phyloP scores from a whole-genome alignment of 2,113 vertebrate species.

The Gasterosteus aculeatus region DNA sequence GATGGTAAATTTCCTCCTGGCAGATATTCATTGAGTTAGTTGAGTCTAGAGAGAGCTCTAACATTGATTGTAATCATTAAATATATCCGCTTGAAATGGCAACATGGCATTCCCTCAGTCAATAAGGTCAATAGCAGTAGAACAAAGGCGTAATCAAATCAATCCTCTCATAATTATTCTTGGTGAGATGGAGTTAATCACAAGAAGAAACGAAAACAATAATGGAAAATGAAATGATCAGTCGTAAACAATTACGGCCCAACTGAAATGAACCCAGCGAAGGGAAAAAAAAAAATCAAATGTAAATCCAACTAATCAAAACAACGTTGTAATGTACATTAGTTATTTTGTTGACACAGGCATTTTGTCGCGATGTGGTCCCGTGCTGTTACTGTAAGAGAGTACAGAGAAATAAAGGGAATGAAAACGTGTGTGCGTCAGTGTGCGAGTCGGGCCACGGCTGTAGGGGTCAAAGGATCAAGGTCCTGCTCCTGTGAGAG shows the following conservation, averaged over 20 bases:
- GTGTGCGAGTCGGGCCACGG: neutral
- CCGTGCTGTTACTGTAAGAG: slow-evolving; percentile 32
- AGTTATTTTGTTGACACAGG: slow-evolving; percentile 55
- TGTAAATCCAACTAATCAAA: slow-evolving; percentile 70
- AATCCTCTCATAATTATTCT: slow-evolving; percentile 82
- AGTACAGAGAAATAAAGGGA: slow-evolving; percentile 22
- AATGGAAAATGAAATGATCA: slow-evolving; percentile 80
- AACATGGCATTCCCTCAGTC: slow-evolving; percentile 75
- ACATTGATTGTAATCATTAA: slow-evolving; percentile 87
- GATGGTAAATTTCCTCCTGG: slow-evolving; percentile 83
- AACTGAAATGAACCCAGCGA: slow-evolving; percentile 74
- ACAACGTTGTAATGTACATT: slow-evolving; percentile 57
- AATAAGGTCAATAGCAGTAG: slow-evolving; percentile 69
- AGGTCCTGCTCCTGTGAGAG: slow-evolving; percentile 74
- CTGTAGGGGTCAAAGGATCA: slow-evolving; percentile 72
- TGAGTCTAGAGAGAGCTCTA: slow-evolving; percentile 82
- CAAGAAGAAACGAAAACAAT: slow-evolving; percentile 79
- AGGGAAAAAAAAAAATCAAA: slow-evolving; percentile 61
- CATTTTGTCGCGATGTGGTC: slow-evolving; percentile 39
- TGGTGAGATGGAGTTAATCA: slow-evolving; percentile 79
- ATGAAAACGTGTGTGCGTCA: slow-evolving; percentile 1
- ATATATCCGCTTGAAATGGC: slow-evolving; percentile 81
- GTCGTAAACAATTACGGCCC: slow-evolving; percentile 77
- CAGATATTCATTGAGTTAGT: slow-evolving; percentile 86
- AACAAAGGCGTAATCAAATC: slow-evolving; percentile 81